Evolutionary conservation across 2,888 invertebrate genomes (phyloP).

Genomic region (Ophion obscuratus): DNA sequence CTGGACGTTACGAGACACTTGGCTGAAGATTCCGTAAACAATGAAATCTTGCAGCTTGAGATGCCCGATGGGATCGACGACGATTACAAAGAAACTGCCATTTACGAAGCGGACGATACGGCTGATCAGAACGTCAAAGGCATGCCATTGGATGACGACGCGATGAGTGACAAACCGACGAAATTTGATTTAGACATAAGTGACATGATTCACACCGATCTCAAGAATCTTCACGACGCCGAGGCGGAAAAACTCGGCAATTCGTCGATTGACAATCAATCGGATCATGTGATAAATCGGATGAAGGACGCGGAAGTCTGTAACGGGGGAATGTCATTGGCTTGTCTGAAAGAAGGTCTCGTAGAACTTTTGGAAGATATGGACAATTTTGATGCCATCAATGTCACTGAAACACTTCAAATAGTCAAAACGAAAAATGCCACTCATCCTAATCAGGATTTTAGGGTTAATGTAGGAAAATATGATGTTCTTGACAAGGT

Average conservation of each 20-base stretch:
- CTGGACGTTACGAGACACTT: constrained; percentile 68
- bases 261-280: constrained; percentile 55
- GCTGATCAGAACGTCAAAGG: background rate
- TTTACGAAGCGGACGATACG: constrained; percentile 65
- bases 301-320: constrained; percentile 57
- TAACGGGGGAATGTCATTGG: constrained; percentile 64
- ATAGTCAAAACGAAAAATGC: constrained; percentile 73
- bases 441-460: constrained; percentile 21
- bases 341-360: constrained; percentile 80
- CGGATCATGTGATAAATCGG: constrained; percentile 72
- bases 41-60: constrained; percentile 68
- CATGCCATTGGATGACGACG: constrained; percentile 66
- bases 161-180: constrained; percentile 74
- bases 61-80: constrained; percentile 56
- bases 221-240: constrained; percentile 83
- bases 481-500: constrained; percentile 86
- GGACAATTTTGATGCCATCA: constrained; percentile 85
- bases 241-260: constrained; percentile 85
- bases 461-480: constrained; percentile 63
- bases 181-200: constrained; percentile 79
- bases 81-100: constrained; percentile 53
- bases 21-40: constrained; percentile 50
- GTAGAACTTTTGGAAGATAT: constrained; percentile 86
- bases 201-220: constrained; percentile 77
- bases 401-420: constrained; percentile 87